Percentiles rank a stretch among this genome's conserved stretches.
Evolutionary conservation across 2,113 vertebrate species (phyloP).

Genomic region (Propithecus coquereli): DNA sequence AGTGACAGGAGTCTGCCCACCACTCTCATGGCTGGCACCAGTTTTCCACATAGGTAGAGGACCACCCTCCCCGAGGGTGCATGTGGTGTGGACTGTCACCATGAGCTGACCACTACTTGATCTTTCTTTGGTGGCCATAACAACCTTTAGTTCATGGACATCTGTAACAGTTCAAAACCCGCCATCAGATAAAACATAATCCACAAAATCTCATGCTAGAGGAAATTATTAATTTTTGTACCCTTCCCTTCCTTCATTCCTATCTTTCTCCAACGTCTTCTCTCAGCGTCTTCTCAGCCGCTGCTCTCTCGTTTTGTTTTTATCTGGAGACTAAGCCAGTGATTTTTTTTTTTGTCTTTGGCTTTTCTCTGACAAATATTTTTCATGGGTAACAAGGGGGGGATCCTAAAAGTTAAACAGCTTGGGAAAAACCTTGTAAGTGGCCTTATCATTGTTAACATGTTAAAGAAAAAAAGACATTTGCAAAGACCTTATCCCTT

Average conservation of each 20-base stretch:
- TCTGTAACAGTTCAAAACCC: not conserved
- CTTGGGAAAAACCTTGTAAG: slow-evolving; percentile 68
- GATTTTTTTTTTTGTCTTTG: not conserved
- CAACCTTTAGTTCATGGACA: not conserved
- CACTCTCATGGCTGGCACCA: not conserved
- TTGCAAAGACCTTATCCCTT: slow-evolving; percentile 66
- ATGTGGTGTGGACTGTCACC: not conserved
- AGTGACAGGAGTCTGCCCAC: not conserved
- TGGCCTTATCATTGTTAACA: slow-evolving; percentile 74
- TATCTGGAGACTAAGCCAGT: not conserved
- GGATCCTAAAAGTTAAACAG: slow-evolving; percentile 44
- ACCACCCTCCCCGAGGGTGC: not conserved
- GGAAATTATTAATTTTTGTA: not conserved
- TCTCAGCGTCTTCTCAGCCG: not conserved
- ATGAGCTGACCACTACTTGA: not conserved
- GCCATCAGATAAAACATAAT: slow-evolving; percentile 22
- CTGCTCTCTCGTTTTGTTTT: slow-evolving; percentile 15
- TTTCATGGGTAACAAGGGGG: slow-evolving; percentile 47
- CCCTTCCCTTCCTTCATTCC: not conserved
- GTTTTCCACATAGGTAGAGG: not conserved
- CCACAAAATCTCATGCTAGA: not conserved
- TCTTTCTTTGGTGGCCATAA: not conserved
- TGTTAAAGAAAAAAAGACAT: slow-evolving; percentile 51
- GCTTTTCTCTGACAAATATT: slow-evolving; percentile 38
- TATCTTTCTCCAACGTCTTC: not conserved